Evolutionary conservation across 2,797 vertebrate species (phyloP).

Genomic region (Gymnothorax reevesii): DNA sequence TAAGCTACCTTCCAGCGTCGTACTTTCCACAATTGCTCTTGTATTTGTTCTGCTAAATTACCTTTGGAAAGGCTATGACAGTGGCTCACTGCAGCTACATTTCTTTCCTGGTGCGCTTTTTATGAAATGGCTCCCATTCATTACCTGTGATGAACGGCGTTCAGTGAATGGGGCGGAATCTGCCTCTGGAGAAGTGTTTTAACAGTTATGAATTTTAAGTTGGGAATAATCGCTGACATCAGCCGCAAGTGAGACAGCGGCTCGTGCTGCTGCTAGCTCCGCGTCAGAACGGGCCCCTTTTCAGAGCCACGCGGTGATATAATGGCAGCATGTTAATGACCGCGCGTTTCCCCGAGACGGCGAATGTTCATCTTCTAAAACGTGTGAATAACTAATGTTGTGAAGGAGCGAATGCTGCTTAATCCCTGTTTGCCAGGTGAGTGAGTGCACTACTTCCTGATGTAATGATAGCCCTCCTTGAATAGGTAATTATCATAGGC

Average conservation of each 20-base stretch:
- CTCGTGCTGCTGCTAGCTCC: background rate
- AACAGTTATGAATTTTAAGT: slow-evolving; percentile 36
- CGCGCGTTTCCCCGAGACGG: slow-evolving; percentile 10
- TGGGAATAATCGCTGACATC: slow-evolving; percentile 38
- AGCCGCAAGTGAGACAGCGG: slow-evolving; percentile 1
- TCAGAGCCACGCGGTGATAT: slow-evolving; percentile 17
- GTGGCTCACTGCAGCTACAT: background rate
- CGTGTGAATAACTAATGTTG: slow-evolving; percentile 27
- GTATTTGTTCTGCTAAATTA: slow-evolving; percentile 28
- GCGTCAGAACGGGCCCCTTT: background rate
- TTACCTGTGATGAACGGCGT: slow-evolving; percentile 23
- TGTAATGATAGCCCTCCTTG: slow-evolving; percentile 22
- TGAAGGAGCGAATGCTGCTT: slow-evolving; percentile 9
- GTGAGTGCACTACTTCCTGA: slow-evolving; percentile 21
- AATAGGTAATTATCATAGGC: background rate
- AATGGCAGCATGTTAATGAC: slow-evolving; percentile 9
- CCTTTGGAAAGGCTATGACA: background rate
- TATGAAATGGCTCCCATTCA: slow-evolving; percentile 18
- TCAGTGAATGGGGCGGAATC: slow-evolving; percentile 17
- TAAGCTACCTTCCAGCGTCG: slow-evolving; percentile 20
- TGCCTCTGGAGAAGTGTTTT: slow-evolving; percentile 33
- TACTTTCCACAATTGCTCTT: slow-evolving; percentile 5
- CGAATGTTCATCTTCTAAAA: slow-evolving; percentile 22
- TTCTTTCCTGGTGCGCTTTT: slow-evolving; percentile 3
- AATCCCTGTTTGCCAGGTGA: slow-evolving; percentile 33